These are phyloP conservation scores for Neoitamus cyanurus DNA, from an alignment of 2,888 invertebrate species.

Conservation along the genomic window DNA sequence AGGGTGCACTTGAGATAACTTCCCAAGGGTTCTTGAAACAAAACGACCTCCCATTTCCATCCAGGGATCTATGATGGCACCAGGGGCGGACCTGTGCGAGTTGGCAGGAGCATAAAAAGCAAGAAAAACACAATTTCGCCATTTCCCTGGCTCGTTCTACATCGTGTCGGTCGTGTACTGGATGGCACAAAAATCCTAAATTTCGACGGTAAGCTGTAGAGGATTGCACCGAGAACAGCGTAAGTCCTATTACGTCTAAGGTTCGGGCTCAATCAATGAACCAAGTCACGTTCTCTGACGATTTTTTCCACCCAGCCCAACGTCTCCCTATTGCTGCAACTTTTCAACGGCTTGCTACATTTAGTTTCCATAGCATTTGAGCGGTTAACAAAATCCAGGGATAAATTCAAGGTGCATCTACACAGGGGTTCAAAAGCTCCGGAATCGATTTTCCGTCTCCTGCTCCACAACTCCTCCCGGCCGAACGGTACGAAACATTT, in stretches of 20 bases:
- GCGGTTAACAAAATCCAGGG: constrained; percentile 35
- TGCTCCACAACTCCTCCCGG: not conserved
- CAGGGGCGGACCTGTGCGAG: not conserved
- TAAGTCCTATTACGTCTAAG: constrained; percentile 25
- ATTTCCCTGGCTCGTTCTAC: constrained; percentile 47
- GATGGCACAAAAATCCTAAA: constrained; percentile 42
- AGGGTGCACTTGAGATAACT: constrained; percentile 32
- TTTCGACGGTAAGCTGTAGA: constrained; percentile 7
- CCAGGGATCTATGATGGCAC: not conserved
- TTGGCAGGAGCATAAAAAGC: constrained; percentile 44
- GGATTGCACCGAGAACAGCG: constrained; percentile 7
- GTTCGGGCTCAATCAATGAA: constrained; percentile 50
- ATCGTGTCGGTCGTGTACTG: constrained; percentile 41
- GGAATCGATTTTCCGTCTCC: constrained; percentile 6
- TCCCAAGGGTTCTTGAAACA: constrained; percentile 34
- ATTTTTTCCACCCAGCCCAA: constrained; percentile 12
- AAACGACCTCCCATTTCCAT: constrained; percentile 26
- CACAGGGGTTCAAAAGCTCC: not conserved
- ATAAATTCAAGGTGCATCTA: constrained; percentile 30
- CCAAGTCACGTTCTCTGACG: constrained; percentile 48
- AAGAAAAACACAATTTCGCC: constrained; percentile 50
- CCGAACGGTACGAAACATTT: not conserved
- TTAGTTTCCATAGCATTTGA: constrained; percentile 37
- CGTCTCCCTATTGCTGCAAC: not conserved
- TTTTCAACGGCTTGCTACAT: constrained; percentile 36